Percentiles rank a stretch among this genome's conserved stretches.
These are phyloP conservation scores for Xestia ashworthii DNA, from an alignment of 2,888 invertebrate species.

Conservation along the genomic window DNA sequence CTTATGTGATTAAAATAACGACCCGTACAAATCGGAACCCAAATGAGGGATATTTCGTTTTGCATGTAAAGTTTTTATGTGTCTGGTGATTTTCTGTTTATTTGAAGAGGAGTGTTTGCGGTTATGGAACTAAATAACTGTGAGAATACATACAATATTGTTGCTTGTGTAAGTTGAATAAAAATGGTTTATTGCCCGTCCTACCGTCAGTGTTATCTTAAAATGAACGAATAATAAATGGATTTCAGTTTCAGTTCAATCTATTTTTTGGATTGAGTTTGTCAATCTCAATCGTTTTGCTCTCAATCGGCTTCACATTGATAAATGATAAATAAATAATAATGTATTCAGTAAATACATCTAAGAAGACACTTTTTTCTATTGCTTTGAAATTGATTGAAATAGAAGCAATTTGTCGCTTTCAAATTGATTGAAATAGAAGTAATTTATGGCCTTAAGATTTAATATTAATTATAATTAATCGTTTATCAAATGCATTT, in stretches of 20 bases:
- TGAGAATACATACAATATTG: no score
- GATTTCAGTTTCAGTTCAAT: constrained; percentile 1
- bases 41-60: constrained; percentile 34
- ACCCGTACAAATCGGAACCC: constrained; percentile 51
- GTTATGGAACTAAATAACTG: neutral
- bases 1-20: constrained; percentile 56
- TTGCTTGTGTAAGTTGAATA: neutral
- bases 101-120: neutral
- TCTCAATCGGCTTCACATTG: neutral
- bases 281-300: constrained; percentile 14
- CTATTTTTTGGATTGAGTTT: neutral
- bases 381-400: constrained; percentile 9
- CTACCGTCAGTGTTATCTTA: no score
- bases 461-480: neutral
- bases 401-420: constrained; percentile 10
- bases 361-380: neutral
- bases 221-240: neutral
- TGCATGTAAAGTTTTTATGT: constrained; percentile 26
- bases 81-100: neutral
- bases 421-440: constrained; percentile 13
- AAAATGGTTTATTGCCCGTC: no score
- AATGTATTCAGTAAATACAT: constrained; percentile 8
- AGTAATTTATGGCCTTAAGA: constrained; percentile 1
- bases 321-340: constrained; percentile 25
- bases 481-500: neutral